Conservation (phyloP, 53 echinoderm and acorn worm species). For the Stichopus horrens region DNA sequence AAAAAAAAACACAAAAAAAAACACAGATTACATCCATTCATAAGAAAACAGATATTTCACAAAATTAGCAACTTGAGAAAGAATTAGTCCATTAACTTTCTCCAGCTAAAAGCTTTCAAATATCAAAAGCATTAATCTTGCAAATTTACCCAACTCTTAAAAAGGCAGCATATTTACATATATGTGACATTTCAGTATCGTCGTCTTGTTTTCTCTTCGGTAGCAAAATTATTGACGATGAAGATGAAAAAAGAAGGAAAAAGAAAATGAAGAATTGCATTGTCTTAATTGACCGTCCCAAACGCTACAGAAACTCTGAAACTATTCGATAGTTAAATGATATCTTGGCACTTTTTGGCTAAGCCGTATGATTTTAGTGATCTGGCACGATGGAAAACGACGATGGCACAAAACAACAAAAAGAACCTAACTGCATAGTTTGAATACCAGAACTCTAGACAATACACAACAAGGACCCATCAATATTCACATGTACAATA, state of each 20-base stretch:
- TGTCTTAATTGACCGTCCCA: neutral
- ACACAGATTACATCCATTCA: too few species aligned
- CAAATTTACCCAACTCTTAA: too few species aligned
- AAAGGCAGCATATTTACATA: too few species aligned
- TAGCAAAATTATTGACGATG: too few species aligned
- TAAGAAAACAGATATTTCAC: too few species aligned
- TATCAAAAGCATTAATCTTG: too few species aligned
- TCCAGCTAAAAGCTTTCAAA: too few species aligned
- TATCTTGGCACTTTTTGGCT: conserved; percentile 33
- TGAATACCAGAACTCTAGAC: neutral
- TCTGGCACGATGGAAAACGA: conserved; percentile 1
- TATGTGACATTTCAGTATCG: too few species aligned
- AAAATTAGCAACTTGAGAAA: too few species aligned
- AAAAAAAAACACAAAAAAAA: too few species aligned
- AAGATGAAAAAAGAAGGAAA: neutral
- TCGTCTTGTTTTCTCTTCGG: too few species aligned
- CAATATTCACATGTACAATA: neutral
- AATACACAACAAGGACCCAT: neutral
- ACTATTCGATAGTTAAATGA: neutral
- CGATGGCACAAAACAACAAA: neutral
- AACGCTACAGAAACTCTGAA: neutral
- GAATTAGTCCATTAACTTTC: too few species aligned
- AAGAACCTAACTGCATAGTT: neutral
- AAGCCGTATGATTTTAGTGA: neutral
- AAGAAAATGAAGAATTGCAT: neutral